Conservation (phyloP, 1,140 invertebrate genomes). For the Drosophila persimilis region DNA sequence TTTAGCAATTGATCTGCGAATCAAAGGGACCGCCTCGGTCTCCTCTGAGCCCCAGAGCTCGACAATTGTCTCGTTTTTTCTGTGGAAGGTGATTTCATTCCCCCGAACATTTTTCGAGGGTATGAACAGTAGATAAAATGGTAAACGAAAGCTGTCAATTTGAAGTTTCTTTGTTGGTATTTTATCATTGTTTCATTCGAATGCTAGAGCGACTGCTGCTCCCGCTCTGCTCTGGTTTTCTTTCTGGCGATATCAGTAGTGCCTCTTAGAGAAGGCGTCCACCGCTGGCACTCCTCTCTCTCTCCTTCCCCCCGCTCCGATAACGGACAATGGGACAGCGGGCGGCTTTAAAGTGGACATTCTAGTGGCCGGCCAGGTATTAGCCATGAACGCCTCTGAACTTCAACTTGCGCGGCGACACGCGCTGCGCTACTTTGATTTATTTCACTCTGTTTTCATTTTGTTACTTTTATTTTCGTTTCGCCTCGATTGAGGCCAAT, state of each 20-base stretch:
- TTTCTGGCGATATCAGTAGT: constrained; percentile 25
- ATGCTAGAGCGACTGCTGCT: constrained; percentile 23
- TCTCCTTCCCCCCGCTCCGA: constrained; percentile 4
- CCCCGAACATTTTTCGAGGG: constrained; percentile 26
- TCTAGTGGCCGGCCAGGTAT: constrained; percentile 65
- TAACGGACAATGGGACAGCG: constrained; percentile 60
- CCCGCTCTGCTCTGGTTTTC: constrained; percentile 22
- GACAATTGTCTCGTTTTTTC: constrained; percentile 63
- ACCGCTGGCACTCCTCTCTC: constrained; percentile 9
- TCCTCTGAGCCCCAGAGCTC: constrained; percentile 50
- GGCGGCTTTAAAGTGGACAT: constrained; percentile 70
- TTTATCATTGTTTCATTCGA: constrained; percentile 54
- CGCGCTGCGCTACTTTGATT: constrained; percentile 36
- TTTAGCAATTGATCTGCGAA: constrained; percentile 76
- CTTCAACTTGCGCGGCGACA: constrained; percentile 46
- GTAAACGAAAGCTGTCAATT: constrained; percentile 79
- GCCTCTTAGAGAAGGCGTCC: constrained; percentile 14
- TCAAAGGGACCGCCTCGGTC: constrained; percentile 62
- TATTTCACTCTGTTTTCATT: constrained; percentile 15
- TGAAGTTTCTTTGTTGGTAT: constrained; percentile 68
- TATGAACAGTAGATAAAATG: constrained; percentile 62
- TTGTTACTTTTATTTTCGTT: constrained; percentile 24
- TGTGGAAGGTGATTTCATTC: constrained; percentile 72
- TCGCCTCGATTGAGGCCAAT: constrained; percentile 32
- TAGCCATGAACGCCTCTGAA: constrained; percentile 65